A percentile compares a stretch with the other conserved stretches of the same genome.
Conservation (phyloP, 2,797 vertebrate genomes). For the Taenioides sp. region DNA sequence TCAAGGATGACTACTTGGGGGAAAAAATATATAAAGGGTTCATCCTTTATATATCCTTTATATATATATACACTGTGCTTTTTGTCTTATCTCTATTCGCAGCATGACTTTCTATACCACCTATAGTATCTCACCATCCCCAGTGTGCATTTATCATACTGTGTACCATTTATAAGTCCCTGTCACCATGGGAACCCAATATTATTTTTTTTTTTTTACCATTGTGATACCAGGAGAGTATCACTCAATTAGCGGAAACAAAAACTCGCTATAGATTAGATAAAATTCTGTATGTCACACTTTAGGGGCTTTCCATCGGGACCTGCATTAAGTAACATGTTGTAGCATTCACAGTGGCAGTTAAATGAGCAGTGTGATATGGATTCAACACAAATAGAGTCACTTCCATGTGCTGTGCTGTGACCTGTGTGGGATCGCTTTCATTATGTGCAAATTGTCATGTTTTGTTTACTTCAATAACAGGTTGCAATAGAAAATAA, state of each 20-base stretch:
- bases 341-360: conserved; percentile 12
- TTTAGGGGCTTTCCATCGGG: too few species aligned
- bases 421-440: conserved; percentile 20
- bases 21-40: not conserved
- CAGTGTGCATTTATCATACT: conserved; percentile 48
- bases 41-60: too few species aligned
- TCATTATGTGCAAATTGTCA: conserved; percentile 3
- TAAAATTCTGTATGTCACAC: too few species aligned
- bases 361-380: conserved; percentile 23
- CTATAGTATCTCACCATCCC: conserved; percentile 11
- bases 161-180: conserved; percentile 35
- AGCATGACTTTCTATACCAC: conserved; percentile 28
- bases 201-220: conserved; percentile 14
- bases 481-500: too few species aligned
- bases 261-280: conserved; percentile 1
- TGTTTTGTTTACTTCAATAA: conserved; percentile 1
- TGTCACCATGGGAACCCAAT: conserved; percentile 26
- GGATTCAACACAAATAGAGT: conserved; percentile 19
- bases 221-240: not conserved
- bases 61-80: too few species aligned
- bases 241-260: conserved; percentile 2
- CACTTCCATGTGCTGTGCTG: conserved; percentile 25
- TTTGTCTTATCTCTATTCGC: conserved; percentile 40
- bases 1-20: conserved; percentile 23
- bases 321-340: conserved; percentile 10